phyloP scores from a whole-genome alignment of 2,113 vertebrate species.

The Mustela nigripes region DNA sequence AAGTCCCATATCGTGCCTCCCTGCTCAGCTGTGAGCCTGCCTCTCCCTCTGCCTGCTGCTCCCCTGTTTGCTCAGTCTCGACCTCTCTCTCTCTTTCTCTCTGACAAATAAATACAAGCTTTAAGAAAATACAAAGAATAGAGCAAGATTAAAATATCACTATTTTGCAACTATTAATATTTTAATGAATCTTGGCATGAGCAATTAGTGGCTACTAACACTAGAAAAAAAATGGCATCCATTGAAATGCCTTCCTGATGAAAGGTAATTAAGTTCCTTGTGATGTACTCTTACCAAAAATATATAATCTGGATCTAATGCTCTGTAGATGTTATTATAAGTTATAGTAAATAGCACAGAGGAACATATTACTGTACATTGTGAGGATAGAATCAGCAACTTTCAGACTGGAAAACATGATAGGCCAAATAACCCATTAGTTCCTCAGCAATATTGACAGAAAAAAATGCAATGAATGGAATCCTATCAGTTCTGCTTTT shows the following conservation, averaged over 20 bases:
- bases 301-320: not conserved
- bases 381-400: not conserved
- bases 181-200: not conserved
- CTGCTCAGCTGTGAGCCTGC: not conserved
- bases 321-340: not conserved
- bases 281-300: not conserved
- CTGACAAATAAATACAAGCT: not conserved
- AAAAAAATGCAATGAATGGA: not conserved
- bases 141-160: not conserved
- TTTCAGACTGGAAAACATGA: not conserved
- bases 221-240: not conserved
- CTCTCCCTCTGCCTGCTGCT: not conserved
- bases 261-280: not conserved
- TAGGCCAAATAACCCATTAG: not conserved
- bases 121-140: not conserved
- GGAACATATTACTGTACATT: not conserved
- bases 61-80: not conserved
- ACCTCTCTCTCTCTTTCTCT: not conserved
- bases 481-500: not conserved
- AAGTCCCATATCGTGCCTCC: not conserved
- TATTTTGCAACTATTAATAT: not conserved
- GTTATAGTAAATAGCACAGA: not conserved
- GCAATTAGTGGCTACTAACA: not conserved
- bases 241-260: not conserved
- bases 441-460: not conserved